Evolutionary conservation across 2,888 invertebrate genomes (phyloP).

Genomic region (Nephrotoma flavescens): DNA sequence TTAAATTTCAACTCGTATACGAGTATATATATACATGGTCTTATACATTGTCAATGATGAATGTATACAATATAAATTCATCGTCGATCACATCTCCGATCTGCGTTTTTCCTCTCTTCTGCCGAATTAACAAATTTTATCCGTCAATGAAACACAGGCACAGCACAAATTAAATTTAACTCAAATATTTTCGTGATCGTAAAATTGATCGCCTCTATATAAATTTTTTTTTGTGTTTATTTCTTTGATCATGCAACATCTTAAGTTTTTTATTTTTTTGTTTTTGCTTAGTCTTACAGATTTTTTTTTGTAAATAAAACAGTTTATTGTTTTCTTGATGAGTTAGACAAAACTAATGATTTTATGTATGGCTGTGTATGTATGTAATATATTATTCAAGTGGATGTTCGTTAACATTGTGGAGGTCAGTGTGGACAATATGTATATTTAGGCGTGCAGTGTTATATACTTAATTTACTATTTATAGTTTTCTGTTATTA

Average conservation of each 20-base stretch:
- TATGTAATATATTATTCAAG: not conserved
- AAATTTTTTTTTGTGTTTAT: not conserved
- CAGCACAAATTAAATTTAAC: not conserved
- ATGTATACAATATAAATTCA: not conserved
- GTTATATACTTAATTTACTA: not conserved
- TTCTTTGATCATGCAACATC: not conserved
- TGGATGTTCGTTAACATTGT: not conserved
- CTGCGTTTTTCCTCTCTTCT: not conserved
- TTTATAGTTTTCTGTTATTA: not conserved
- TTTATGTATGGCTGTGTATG: not conserved
- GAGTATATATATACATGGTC: not conserved
- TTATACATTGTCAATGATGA: not conserved
- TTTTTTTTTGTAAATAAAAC: not conserved
- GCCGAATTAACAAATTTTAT: not conserved
- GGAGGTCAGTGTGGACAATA: not conserved
- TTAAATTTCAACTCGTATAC: not conserved
- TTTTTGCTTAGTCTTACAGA: not conserved
- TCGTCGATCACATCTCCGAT: not conserved
- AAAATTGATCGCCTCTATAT: not conserved
- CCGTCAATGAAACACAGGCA: not conserved
- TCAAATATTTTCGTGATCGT: not conserved
- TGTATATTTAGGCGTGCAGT: not conserved
- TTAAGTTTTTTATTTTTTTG: not conserved
- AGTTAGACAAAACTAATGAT: not conserved
- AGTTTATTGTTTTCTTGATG: not conserved